Conservation (phyloP, 2,888 invertebrate genomes). For the Drosophila subquinaria region DNA sequence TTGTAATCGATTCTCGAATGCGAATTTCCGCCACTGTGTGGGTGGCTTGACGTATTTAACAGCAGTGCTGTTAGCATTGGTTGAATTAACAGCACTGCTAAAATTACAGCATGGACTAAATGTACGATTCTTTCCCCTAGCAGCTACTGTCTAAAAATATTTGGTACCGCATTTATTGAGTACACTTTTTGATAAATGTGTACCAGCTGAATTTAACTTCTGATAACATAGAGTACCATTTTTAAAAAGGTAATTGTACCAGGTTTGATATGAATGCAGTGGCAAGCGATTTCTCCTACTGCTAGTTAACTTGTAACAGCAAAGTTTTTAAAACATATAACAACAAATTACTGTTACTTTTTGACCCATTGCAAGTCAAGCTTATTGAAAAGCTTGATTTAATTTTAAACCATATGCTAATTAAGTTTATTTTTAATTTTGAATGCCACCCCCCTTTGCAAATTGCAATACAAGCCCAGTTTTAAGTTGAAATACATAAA, state of each 20-base stretch:
- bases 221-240: not conserved
- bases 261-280: not conserved
- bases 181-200: not conserved
- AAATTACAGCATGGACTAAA: conserved; percentile 6
- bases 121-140: conserved; percentile 2
- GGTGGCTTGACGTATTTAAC: not conserved
- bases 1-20: too few relatives aligned
- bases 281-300: not conserved
- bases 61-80: too few relatives aligned
- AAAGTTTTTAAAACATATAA: not conserved
- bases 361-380: not conserved
- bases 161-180: not conserved
- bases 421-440: not conserved
- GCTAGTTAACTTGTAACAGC: not conserved
- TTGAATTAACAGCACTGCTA: not conserved
- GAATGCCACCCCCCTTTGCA: not conserved
- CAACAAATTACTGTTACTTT: not conserved
- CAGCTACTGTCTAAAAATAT: not conserved
- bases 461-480: not conserved
- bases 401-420: not conserved
- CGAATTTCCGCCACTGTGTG: too few relatives aligned
- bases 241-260: not conserved
- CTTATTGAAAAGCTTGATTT: not conserved
- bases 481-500: not conserved
- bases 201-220: not conserved